A percentile compares a stretch with the other conserved stretches of the same genome.
Conservation (phyloP, 1,140 invertebrate genomes). For the Sipha flava region DNA sequence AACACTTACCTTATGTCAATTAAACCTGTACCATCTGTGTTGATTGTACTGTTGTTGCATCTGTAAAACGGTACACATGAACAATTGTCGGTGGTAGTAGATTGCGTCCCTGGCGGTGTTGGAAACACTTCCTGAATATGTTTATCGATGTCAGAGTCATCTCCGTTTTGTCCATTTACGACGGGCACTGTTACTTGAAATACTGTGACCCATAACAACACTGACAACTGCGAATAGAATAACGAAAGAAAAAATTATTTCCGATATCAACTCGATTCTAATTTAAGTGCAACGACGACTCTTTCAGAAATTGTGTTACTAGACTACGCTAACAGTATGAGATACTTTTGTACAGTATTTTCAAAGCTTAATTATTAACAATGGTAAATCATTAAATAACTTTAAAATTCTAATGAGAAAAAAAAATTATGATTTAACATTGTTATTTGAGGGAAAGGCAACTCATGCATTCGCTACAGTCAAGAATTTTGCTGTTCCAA, state of each 20-base stretch:
- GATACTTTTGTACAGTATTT: no score
- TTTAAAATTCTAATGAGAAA: no score
- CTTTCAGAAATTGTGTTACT: no score
- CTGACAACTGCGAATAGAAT: not conserved
- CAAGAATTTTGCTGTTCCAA: no score
- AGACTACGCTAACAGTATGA: no score
- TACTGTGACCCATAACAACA: not conserved
- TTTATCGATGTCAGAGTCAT: not conserved
- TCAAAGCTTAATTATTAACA: no score
- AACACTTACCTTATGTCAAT: conserved; percentile 10
- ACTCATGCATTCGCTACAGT: no score
- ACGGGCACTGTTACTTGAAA: not conserved
- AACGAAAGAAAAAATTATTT: not conserved
- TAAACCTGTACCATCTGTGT: not conserved
- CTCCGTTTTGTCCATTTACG: not conserved
- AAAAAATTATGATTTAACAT: no score
- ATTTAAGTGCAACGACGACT: no score
- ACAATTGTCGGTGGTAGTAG: not conserved
- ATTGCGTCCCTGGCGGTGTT: not conserved
- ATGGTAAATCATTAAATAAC: no score
- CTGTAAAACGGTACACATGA: not conserved
- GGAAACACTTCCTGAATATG: not conserved
- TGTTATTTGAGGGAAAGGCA: no score
- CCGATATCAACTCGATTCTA: no score
- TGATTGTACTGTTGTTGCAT: not conserved